phyloP scores from a whole-genome alignment of 2,113 vertebrate species.

The Noctilio leporinus region DNA sequence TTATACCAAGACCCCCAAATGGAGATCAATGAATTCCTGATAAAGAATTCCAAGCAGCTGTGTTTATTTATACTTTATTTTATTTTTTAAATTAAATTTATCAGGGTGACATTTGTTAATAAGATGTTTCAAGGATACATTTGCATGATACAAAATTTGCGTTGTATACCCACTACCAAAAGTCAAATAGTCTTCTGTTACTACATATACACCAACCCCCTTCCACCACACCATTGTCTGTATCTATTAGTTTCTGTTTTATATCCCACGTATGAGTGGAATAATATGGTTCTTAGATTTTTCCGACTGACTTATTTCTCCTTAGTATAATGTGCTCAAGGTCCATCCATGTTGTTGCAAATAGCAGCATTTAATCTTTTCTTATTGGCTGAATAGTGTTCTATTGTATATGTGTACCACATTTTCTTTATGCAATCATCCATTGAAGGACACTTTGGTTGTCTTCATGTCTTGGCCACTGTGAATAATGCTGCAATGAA shows the following conservation, averaged over 20 bases:
- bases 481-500: too few species aligned
- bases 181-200: not conserved
- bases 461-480: too few species aligned
- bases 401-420: too few species aligned
- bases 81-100: not conserved
- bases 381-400: too few species aligned
- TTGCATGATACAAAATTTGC: not conserved
- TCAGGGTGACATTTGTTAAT: not conserved
- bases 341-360: too few species aligned
- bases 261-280: not conserved
- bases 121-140: not conserved
- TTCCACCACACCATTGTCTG: not conserved
- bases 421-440: too few species aligned
- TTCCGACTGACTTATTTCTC: too few species aligned
- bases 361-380: too few species aligned
- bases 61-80: not conserved
- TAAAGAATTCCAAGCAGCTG: not conserved
- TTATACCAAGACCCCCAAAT: not conserved
- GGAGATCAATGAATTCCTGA: not conserved
- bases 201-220: too few species aligned
- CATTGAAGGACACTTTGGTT: too few species aligned
- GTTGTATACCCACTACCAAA: not conserved
- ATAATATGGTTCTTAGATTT: too few species aligned
- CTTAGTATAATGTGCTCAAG: too few species aligned
- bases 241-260: not conserved